Conservation (phyloP, 1,140 invertebrate species). For the Lepidurus couesii region DNA sequence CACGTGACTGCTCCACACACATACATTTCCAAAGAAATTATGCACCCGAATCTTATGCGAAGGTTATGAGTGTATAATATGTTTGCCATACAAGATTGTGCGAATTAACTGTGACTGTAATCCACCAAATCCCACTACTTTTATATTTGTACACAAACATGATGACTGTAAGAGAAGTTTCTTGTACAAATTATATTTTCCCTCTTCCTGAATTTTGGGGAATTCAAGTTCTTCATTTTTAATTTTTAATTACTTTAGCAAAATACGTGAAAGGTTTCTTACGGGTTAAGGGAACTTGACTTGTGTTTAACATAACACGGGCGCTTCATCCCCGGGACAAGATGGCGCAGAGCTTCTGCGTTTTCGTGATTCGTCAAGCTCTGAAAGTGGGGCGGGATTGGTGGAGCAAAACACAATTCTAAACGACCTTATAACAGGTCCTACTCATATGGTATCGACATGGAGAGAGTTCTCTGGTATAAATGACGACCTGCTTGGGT, state of each 20-base stretch:
- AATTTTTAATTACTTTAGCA: no score
- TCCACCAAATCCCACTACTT: background rate
- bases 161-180: no score
- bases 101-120: background rate
- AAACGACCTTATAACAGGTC: slow-evolving; percentile 7
- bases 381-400: background rate
- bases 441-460: slow-evolving; percentile 22
- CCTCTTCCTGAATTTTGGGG: no score
- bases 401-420: background rate
- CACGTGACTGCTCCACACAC: background rate
- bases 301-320: background rate
- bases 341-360: background rate
- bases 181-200: no score
- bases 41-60: background rate
- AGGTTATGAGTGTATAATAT: background rate
- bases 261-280: background rate
- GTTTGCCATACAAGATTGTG: background rate
- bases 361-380: background rate
- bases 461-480: slow-evolving; percentile 9
- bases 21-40: background rate
- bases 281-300: background rate
- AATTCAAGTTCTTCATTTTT: no score
- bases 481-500: slow-evolving; percentile 18
- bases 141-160: no score
- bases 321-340: background rate